Evolutionary conservation across 2,113 vertebrate genomes (phyloP), one percentile per base, ranked within the genome.

Genomic region (Mustela lutreola): DNA sequence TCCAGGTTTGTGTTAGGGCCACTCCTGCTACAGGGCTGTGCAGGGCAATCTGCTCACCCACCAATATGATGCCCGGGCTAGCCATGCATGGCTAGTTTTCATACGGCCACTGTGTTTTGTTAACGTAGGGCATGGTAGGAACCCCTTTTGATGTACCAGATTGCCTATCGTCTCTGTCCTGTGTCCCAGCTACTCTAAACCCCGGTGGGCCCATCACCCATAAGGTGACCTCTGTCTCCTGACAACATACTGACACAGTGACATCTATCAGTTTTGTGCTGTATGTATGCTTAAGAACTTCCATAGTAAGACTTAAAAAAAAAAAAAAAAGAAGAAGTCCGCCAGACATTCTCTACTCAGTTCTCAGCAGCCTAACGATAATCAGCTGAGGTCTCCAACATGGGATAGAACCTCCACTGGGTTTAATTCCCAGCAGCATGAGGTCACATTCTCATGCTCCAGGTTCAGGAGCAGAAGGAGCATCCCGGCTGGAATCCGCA

Each of bases 391-490:
- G 98, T 99, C 99, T 45, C 99, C 99, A 0, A 99, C 99, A 93
- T 99, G 99, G 99, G 99, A 99, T 2, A 99, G 99, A 98, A 99
- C 99, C 98, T 99, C 99, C 0, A 98, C 99, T 97, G 99, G 99
- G 80, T 99, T 99, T 65, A 99, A 99, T 94, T 99, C 99, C 98
- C 99, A 99, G 78, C 98, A 99, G 94, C 99, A 99, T 71, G 99
- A 99, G 92, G 99, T 99, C 97, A 99, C 99, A 4, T 99, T n/a
- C 99, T 99, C 36, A 99, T 99, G 96, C 99, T 95, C 97, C 99
- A 92, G 12, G 99, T 99, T 18, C 99, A 99, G 91, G 99, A 99
- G 99, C 99, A 99, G 97, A 99, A 99, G 97, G 99, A 99, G 98
- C 99, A 99, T 98, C 98, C 85, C 98, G 99, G 82, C 99, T 99